Conservation (phyloP, 2,113 vertebrate species). For the Elanoides forficatus region DNA sequence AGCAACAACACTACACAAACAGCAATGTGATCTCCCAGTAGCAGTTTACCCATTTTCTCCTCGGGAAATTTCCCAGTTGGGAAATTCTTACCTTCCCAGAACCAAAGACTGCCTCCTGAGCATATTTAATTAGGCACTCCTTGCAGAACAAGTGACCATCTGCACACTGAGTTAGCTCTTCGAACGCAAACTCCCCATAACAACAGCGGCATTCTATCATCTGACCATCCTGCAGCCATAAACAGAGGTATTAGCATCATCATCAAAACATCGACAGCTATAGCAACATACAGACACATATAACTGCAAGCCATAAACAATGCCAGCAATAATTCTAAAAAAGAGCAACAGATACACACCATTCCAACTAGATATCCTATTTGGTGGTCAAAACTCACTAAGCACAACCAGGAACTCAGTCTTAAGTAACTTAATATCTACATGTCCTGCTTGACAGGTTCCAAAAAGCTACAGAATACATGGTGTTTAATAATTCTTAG, state of each 20-base stretch:
- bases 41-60: neutral
- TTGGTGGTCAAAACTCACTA: neutral
- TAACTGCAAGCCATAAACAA: neutral
- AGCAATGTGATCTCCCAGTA: neutral
- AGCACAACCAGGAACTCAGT: neutral
- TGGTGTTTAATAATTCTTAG: neutral
- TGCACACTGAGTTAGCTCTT: conserved; percentile 94
- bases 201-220: conserved; percentile 97
- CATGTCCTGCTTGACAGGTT: neutral
- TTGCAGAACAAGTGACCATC: conserved; percentile 98
- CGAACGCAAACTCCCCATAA: conserved; percentile 93
- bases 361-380: neutral
- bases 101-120: conserved; percentile 96
- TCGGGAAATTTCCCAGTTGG: neutral
- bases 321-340: neutral
- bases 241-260: neutral
- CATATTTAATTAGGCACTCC: conserved; percentile 96
- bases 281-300: neutral
- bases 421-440: neutral
- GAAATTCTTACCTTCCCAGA: conserved; percentile 84
- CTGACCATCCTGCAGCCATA: conserved; percentile 85
- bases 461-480: neutral
- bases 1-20: neutral
- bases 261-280: neutral
- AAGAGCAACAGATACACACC: neutral